Base-by-base conservation (phyloP, 2,888 invertebrate genomes). In the Morpho helenor region DNA sequence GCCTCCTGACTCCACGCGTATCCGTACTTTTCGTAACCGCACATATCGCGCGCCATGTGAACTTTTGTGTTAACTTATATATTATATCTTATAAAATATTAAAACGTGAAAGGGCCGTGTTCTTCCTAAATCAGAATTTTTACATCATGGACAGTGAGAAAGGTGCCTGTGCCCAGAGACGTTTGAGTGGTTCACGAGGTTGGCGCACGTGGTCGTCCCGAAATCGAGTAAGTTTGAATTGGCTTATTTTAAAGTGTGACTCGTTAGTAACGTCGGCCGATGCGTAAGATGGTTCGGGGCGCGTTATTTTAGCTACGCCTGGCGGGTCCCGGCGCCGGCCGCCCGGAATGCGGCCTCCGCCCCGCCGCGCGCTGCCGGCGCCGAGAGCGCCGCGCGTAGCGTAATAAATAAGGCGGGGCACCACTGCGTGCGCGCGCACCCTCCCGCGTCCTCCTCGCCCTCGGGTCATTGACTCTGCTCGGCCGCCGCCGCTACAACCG, bases 391-490 rank as follows among this genome's bases (percentile, higher is more conserved):
- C 82, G 85, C 87, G 82, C 87, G 87, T 86, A 87, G 82, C 85
- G 88, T 89, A 89, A 88, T 88, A 88, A 89, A 88, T 88, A 89
- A 89, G 87, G 88, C 87, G 87, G 89, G 87, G 89, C 87, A 85
- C 86, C 84, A 85, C 82, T 86, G 84, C 84, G 85, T 87, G 88
- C 87, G 88, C 83, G 87, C 88, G 87, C 88, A 88, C 87, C 85
- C 83, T 87, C 87, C 87, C 87, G 82, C 85, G 78, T 82, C 82
- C 77, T 81, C 79, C 80, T 75, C 76, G 81, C 79, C 80, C 78
- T 82, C 80, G 74, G 89, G 89, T 88, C 89, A 84, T 87, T 88
- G 89, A 89, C 89, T 83, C 79, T 68, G 75, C 72, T 75, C 77
- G 75, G 68, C 76, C 74, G 74, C 78, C 61, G 58, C 63, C 69